A percentile compares a stretch with the other conserved stretches of the same genome.
Conservation (phyloP, 2,888 invertebrate species). For the Cataglyphis albicans region DNA sequence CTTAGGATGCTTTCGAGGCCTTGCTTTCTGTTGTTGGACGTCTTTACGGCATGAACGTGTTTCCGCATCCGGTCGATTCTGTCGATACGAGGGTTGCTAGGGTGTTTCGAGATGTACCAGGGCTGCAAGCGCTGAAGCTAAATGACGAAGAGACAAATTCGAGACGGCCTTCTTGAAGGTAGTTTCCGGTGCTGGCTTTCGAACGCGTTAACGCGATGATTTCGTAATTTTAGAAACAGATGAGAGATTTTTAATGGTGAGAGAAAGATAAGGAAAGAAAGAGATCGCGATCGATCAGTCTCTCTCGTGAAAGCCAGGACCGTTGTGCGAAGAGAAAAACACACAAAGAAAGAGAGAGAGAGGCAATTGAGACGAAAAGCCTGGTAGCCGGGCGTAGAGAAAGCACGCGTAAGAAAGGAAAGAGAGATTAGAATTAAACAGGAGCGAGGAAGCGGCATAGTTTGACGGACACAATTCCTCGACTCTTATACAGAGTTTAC, state of each 20-base stretch:
- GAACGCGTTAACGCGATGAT: conserved; percentile 8
- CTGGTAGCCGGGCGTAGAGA: conserved; percentile 16
- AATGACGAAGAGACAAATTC: conserved; percentile 17
- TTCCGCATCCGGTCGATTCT: conserved; percentile 30
- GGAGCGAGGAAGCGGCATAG: conserved; percentile 69
- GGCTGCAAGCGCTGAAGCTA: conserved; percentile 40
- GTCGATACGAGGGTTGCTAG: conserved; percentile 43
- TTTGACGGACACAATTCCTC: conserved; percentile 68
- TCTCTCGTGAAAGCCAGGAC: conserved; percentile 62
- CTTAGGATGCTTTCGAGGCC: conserved; percentile 49
- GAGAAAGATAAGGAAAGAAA: not conserved
- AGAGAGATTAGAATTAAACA: conserved; percentile 62
- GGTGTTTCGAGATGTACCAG: conserved; percentile 43
- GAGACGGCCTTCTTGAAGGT: conserved; percentile 42
- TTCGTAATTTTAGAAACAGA: conserved; percentile 30
- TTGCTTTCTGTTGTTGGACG: conserved; percentile 34
- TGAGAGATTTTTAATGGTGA: not conserved
- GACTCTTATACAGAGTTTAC: conserved; percentile 81
- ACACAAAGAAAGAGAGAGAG: conserved; percentile 57
- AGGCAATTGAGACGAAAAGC: conserved; percentile 29
- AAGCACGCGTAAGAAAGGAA: conserved; percentile 52
- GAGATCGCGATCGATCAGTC: conserved; percentile 6
- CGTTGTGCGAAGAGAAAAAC: conserved; percentile 45
- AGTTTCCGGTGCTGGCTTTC: conserved; percentile 52
- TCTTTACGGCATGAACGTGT: conserved; percentile 27